Base-by-base conservation (phyloP, 2,113 vertebrate species). In the Rhinopomastus cyanomelas region DNA sequence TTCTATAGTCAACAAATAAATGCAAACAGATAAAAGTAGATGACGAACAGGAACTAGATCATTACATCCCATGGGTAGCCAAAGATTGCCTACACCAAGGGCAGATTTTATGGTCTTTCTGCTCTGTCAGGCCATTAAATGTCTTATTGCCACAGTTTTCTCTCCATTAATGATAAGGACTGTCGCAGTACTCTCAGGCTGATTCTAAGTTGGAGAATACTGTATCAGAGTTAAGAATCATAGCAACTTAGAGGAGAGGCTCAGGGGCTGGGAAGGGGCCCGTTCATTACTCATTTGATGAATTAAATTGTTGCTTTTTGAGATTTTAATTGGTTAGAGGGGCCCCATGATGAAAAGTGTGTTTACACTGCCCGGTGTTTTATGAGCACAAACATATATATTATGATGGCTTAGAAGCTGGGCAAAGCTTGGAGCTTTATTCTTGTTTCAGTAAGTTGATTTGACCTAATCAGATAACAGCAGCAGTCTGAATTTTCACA, bases 401-500 rank as follows among this genome's bases (percentile, higher is more conserved):
- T 81, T 92, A 49, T 36, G 64, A 74, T 73, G 76, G 52, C 79
- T 88, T 59, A 80, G 71, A 91, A 64, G 36, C 53, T 62, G n/a
- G 34, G 30, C 26, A 82, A 80, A 85, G 36, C 59, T 76, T 74
- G 42, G 44, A 74, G 65, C 37, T 77, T 78, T 89, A 55, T 52
- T 85, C 85, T 92, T 81, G 48, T 77, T 83, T 84, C 49, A 60
- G 53, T 77, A 64, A 83, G 72, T 83, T 80, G 48, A 74, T 80
- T 77, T 93, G 39, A 71, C 89, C 52, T 90, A 55, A 83, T 89
- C 79, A 56, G 60, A 26, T 81, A 92, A 56, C 29, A 82, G n/a
- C 87, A 77, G 72, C 55, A 39, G 77, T 89, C 80, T 32, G 64
- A 36, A 77, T 64, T 79, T 75, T 89, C 56, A 73, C 48, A 85